These are phyloP conservation scores for Agrenia bidenticulata DNA, from an alignment of 2,888 invertebrate species.

Conservation along the genomic window DNA sequence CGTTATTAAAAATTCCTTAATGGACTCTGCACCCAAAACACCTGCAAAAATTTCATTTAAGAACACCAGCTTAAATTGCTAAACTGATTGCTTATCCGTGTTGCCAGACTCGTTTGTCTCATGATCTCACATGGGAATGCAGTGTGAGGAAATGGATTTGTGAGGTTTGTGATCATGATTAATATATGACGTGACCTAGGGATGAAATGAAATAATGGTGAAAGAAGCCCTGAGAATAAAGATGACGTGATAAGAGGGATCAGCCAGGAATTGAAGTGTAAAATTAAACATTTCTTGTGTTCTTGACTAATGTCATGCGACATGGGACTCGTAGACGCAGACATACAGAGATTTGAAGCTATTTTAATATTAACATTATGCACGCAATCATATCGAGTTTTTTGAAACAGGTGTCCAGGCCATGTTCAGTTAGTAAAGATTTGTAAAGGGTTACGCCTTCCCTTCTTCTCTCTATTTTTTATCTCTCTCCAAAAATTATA, in stretches of 20 bases:
- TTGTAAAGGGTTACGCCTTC: constrained; percentile 13
- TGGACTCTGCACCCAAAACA: too few species aligned
- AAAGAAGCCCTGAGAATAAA: constrained; percentile 1
- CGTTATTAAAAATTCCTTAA: too few species aligned
- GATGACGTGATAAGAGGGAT: constrained; percentile 17
- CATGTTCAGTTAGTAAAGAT: constrained; percentile 4
- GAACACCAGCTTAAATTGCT: too few species aligned
- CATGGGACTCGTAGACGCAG: neutral
- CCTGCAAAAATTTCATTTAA: too few species aligned
- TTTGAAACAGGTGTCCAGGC: constrained; percentile 20
- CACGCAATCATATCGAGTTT: constrained; percentile 19
- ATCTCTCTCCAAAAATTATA: neutral
- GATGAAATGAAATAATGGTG: neutral
- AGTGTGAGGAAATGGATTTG: too few species aligned
- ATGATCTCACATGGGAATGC: too few species aligned
- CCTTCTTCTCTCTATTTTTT: neutral
- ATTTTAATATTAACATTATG: constrained; percentile 21
- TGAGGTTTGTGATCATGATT: neutral
- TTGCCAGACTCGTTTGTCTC: too few species aligned
- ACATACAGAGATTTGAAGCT: constrained; percentile 10
- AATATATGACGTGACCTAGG: constrained; percentile 8
- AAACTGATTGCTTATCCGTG: too few species aligned
- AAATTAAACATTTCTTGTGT: constrained; percentile 13
- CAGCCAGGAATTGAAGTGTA: constrained; percentile 14
- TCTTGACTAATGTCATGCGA: neutral